Evolutionary conservation across 1,140 invertebrate genomes (phyloP).

Genomic region (Chironomus tepperi): DNA sequence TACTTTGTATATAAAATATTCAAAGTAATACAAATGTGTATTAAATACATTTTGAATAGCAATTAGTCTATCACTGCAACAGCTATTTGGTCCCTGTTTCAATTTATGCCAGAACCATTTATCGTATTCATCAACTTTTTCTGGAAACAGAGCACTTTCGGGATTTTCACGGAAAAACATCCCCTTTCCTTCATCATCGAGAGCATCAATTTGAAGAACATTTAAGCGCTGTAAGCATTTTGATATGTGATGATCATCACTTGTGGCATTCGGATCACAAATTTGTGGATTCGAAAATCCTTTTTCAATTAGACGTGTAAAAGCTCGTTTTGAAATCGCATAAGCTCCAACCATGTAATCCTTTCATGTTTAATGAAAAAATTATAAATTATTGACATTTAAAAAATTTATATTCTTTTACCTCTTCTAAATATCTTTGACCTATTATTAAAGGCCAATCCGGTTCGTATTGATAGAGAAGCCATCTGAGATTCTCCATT

Average conservation of each 20-base stretch:
- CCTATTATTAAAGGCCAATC: conserved; percentile 71
- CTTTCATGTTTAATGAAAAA: conserved; percentile 38
- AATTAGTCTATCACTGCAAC: conserved; percentile 76
- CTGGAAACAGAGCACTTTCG: conserved; percentile 66
- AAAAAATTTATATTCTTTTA: conserved; percentile 28
- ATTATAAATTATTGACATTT: conserved; percentile 28
- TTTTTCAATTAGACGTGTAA: conserved; percentile 57
- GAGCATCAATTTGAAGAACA: conserved; percentile 56
- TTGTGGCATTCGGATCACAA: conserved; percentile 48
- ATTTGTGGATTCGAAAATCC: conserved; percentile 49
- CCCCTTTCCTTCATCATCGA: conserved; percentile 62
- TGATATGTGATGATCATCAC: conserved; percentile 75
- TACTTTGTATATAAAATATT: conserved; percentile 79
- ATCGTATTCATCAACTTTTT: conserved; percentile 49
- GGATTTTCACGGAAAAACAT: conserved; percentile 75
- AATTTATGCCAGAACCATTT: conserved; percentile 77
- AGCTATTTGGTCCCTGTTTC: conserved; percentile 51
- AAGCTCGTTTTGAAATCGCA: conserved; percentile 67
- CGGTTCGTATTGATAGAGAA: conserved; percentile 60
- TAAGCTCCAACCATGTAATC: conserved; percentile 92
- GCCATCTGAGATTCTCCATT: conserved; percentile 78
- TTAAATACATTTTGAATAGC: conserved; percentile 80
- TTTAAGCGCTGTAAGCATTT: conserved; percentile 66
- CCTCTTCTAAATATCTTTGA: conserved; percentile 51
- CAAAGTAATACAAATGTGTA: conserved; percentile 75